Evolutionary conservation across 92 coral and sea anemone genomes (phyloP).

Genomic region (Diadumene lineata): DNA sequence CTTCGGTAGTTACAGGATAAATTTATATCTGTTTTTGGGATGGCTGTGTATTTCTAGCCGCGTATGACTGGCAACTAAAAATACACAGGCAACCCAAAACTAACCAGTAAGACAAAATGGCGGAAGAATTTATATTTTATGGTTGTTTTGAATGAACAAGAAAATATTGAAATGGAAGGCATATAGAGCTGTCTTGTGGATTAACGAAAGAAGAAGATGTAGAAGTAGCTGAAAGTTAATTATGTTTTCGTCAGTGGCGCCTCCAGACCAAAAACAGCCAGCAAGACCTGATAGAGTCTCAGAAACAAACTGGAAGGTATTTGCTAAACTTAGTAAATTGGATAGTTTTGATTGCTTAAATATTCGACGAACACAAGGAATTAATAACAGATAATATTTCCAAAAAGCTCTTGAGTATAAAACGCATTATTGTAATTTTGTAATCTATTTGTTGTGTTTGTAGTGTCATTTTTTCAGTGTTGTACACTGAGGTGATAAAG

Average conservation of each 20-base stretch:
- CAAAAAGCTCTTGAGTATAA: too few species aligned
- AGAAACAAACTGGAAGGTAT: constrained; percentile 70
- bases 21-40: neutral
- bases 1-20: neutral
- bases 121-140: too few species aligned
- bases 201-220: neutral
- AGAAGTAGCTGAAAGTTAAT: neutral
- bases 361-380: too few species aligned
- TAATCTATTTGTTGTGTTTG: neutral
- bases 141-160: neutral
- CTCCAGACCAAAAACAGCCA: constrained; percentile 42
- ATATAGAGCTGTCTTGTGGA: neutral
- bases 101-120: neutral
- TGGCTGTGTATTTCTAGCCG: neutral
- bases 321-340: too few species aligned
- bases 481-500: neutral
- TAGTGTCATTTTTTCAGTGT: neutral
- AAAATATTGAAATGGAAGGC: neutral
- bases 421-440: too few species aligned
- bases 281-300: constrained; percentile 54
- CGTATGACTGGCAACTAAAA: neutral
- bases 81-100: constrained; percentile 6
- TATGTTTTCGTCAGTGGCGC: constrained; percentile 71
- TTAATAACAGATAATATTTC: too few species aligned
- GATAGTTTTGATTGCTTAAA: too few species aligned